These are phyloP conservation scores for Pteropus alecto DNA, from an alignment of 2,113 vertebrate species.

Conservation along the genomic window DNA sequence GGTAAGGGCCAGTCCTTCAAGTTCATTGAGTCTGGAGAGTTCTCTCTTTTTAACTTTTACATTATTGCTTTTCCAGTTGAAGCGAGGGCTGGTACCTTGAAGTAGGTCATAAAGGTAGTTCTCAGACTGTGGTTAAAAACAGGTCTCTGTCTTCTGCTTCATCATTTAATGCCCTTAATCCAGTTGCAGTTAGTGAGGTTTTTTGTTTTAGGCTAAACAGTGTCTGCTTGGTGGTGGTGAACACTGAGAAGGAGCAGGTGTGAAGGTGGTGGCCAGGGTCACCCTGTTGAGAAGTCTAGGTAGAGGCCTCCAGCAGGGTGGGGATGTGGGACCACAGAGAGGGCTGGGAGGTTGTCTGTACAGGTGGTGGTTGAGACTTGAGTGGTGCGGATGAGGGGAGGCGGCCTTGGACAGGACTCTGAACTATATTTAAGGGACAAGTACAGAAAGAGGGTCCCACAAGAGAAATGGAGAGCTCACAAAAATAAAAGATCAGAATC, in stretches of 20 bases:
- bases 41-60: not conserved
- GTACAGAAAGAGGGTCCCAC: not conserved
- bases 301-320: too few species aligned
- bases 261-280: not conserved
- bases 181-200: rapidly evolving
- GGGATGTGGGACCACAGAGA: too few species aligned
- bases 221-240: not conserved
- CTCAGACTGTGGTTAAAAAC: too few species aligned
- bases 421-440: not conserved
- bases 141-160: rapidly evolving
- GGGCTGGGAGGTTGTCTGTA: not conserved
- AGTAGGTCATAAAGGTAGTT: not conserved
- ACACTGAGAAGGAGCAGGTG: rapidly evolving
- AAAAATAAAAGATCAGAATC: rapidly evolving
- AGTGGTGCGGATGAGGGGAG: not conserved
- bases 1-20: conserved; percentile 77
- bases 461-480: not conserved
- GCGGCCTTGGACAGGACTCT: not conserved
- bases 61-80: not conserved
- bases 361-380: not conserved
- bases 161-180: not conserved
- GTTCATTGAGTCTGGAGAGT: rapidly evolving
- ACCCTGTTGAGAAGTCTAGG: not conserved
- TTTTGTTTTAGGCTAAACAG: not conserved
- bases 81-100: too few species aligned